phyloP scores from a whole-genome alignment of 1,140 invertebrate genomes.

The Rhopalosiphum padi region DNA sequence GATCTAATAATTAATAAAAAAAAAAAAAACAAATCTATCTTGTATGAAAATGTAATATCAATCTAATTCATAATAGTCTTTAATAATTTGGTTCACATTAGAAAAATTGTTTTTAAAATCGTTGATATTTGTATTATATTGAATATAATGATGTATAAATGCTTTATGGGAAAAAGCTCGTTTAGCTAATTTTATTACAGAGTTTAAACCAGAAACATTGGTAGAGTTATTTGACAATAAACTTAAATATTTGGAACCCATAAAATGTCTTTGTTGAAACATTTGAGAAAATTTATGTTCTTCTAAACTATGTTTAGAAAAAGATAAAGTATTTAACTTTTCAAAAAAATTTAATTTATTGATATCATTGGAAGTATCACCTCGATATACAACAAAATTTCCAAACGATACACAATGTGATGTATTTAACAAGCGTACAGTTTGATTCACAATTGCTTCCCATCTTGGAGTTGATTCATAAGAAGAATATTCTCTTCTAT shows the following conservation, averaged over 20 bases:
- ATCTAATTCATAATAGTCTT: constrained; percentile 51
- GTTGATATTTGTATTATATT: constrained; percentile 45
- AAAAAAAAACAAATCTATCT: neutral
- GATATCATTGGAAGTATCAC: neutral
- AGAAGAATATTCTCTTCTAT: constrained; percentile 51
- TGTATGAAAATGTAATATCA: neutral
- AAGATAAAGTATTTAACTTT: constrained; percentile 29
- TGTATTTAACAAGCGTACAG: constrained; percentile 14
- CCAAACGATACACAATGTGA: constrained; percentile 24
- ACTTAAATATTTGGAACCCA: constrained; percentile 52
- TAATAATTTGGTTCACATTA: constrained; percentile 33
- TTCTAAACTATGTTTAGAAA: constrained; percentile 19
- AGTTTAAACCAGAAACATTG: constrained; percentile 37
- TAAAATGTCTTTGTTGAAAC: constrained; percentile 44
- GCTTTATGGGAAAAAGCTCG: constrained; percentile 48
- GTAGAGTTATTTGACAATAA: constrained; percentile 35
- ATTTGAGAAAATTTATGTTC: constrained; percentile 13
- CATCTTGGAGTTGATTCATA: constrained; percentile 51
- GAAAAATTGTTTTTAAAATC: constrained; percentile 48
- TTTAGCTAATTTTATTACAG: constrained; percentile 34
- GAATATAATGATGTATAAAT: constrained; percentile 50
- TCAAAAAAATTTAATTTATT: constrained; percentile 25
- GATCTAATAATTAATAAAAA: constrained; percentile 30
- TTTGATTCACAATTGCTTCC: constrained; percentile 53
- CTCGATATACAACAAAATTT: constrained; percentile 36